These are phyloP conservation scores for Lytechinus variegatus DNA, from an alignment of 35 echinoderm and acorn worm species.

Conservation along the genomic window DNA sequence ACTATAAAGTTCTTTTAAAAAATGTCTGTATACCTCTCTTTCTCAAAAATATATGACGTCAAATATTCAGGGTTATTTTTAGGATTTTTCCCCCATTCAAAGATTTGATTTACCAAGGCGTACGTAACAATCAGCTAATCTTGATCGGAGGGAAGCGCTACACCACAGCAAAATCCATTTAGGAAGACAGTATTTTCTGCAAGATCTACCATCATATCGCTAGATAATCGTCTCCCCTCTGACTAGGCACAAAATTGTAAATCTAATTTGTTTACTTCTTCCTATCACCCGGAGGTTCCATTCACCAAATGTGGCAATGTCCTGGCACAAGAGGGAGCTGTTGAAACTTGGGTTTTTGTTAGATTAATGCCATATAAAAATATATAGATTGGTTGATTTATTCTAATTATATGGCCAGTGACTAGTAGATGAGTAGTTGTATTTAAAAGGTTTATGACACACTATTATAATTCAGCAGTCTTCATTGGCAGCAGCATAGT, in stretches of 20 bases:
- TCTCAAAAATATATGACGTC: background rate
- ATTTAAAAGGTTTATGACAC: too few relatives aligned
- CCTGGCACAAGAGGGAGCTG: background rate
- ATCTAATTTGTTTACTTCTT: conserved; percentile 7
- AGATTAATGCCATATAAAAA: background rate
- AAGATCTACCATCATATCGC: background rate
- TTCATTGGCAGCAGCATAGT: too few relatives aligned
- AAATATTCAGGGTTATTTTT: background rate
- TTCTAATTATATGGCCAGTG: too few relatives aligned
- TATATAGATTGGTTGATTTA: too few relatives aligned
- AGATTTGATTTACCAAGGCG: background rate
- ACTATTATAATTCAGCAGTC: too few relatives aligned
- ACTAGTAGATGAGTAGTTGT: too few relatives aligned
- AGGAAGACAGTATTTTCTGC: background rate
- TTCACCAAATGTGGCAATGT: background rate
- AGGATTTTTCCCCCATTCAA: background rate
- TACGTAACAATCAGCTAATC: background rate
- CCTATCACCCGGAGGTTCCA: background rate
- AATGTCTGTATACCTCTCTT: too few relatives aligned
- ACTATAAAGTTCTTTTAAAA: too few relatives aligned
- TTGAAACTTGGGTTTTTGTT: background rate
- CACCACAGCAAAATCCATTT: background rate
- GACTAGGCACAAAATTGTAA: background rate
- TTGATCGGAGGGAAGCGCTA: background rate
- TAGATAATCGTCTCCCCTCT: background rate